Evolutionary conservation across 2,113 vertebrate species (phyloP).

Genomic region (Phocoena sinus): DNA sequence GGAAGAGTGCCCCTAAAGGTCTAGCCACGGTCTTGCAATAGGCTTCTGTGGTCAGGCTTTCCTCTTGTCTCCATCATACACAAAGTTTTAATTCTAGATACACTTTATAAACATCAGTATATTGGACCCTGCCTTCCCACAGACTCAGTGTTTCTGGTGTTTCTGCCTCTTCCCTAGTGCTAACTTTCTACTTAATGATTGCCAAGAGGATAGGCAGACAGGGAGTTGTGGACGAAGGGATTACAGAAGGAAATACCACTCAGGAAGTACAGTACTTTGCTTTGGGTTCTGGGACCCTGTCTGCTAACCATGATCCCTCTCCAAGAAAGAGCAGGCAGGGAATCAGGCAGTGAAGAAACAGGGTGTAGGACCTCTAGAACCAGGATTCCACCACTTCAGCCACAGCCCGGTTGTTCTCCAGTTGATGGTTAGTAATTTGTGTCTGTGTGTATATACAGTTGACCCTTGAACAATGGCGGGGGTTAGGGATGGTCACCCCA

Average conservation of each 20-base stretch:
- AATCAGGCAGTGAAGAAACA: not conserved
- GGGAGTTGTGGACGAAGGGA: not conserved
- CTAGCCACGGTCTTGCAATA: not conserved
- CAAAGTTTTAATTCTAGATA: not conserved
- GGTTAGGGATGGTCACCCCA: not conserved
- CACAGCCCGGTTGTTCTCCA: not conserved
- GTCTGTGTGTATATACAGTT: not conserved
- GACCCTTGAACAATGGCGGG: not conserved
- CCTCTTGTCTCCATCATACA: not conserved
- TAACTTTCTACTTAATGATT: not conserved
- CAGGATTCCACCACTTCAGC: not conserved
- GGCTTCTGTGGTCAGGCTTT: not conserved
- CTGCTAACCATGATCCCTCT: not conserved
- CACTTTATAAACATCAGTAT: not conserved
- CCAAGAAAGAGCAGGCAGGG: not conserved
- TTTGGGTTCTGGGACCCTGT: not conserved
- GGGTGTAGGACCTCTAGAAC: not conserved
- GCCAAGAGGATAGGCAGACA: not conserved
- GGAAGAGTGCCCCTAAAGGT: not conserved
- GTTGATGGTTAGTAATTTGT: not conserved
- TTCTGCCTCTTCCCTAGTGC: not conserved
- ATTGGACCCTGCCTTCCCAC: not conserved
- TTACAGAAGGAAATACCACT: not conserved
- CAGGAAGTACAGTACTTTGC: not conserved
- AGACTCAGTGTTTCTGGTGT: not conserved